Percentiles rank a stretch among this genome's conserved stretches.
phyloP scores from a whole-genome alignment of 2,888 invertebrate genomes.

The Metopia argyrocephala region DNA sequence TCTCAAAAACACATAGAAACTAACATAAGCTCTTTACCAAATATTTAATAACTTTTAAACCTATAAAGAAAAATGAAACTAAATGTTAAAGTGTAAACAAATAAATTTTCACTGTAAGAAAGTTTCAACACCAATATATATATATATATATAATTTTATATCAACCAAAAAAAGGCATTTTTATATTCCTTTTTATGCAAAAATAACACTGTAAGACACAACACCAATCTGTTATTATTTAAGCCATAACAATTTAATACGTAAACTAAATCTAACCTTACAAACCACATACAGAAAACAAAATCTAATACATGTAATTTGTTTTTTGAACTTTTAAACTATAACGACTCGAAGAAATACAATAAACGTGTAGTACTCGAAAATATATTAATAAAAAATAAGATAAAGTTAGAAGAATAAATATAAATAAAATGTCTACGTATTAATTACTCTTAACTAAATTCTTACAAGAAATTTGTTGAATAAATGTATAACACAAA shows the following conservation, averaged over 20 bases:
- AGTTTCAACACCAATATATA: conserved; percentile 56
- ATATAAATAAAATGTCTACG: no score
- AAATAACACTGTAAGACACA: conserved; percentile 64
- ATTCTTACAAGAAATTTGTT: no score
- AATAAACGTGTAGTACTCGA: no score
- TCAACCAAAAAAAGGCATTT: conserved; percentile 38
- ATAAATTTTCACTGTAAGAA: conserved; percentile 58
- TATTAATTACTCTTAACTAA: no score
- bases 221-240: conserved; percentile 64
- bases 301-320: not conserved
- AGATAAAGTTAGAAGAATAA: no score
- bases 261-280: conserved; percentile 2
- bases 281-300: not conserved
- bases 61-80: conserved; percentile 26
- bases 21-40: conserved; percentile 57
- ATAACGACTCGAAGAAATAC: no score
- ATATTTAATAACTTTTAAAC: conserved; percentile 54
- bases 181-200: conserved; percentile 12
- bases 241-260: conserved; percentile 38
- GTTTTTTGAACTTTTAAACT: not conserved
- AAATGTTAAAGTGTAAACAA: not conserved
- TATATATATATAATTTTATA: conserved; percentile 32
- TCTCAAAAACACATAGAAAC: conserved; percentile 48
- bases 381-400: no score
- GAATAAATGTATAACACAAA: no score